Conservation (phyloP, 2,888 invertebrate genomes). For the Abrostola tripartita region DNA sequence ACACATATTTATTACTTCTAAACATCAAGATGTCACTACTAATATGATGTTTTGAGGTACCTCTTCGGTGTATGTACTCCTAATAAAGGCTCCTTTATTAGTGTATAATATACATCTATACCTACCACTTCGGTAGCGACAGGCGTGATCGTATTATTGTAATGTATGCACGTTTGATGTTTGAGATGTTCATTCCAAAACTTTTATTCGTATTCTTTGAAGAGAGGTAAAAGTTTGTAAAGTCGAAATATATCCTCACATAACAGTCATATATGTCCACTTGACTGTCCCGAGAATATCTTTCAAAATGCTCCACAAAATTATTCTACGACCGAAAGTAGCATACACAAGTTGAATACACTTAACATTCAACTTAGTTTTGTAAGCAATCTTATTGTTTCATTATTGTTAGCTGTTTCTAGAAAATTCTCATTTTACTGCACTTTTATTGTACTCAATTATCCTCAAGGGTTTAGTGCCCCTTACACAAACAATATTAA, state of each 20-base stretch:
- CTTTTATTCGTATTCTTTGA: neutral
- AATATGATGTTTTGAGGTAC: no score
- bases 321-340: conserved; percentile 10
- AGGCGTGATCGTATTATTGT: no score
- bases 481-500: conserved; percentile 30
- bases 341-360: conserved; percentile 3
- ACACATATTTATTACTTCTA: no score
- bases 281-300: neutral
- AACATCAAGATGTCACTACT: no score
- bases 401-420: conserved; percentile 7
- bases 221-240: neutral
- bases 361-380: conserved; percentile 1
- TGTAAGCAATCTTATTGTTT: conserved; percentile 5
- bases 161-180: no score
- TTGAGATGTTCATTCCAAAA: neutral
- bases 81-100: no score
- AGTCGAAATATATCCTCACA: neutral
- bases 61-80: no score
- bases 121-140: no score
- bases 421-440: conserved; percentile 13
- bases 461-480: conserved; percentile 23
- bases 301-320: neutral
- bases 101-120: no score
- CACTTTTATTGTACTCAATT: conserved; percentile 33
- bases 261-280: neutral